These are phyloP conservation scores for Otis tarda DNA, from an alignment of 2,113 vertebrate genomes.

Conservation along the genomic window DNA sequence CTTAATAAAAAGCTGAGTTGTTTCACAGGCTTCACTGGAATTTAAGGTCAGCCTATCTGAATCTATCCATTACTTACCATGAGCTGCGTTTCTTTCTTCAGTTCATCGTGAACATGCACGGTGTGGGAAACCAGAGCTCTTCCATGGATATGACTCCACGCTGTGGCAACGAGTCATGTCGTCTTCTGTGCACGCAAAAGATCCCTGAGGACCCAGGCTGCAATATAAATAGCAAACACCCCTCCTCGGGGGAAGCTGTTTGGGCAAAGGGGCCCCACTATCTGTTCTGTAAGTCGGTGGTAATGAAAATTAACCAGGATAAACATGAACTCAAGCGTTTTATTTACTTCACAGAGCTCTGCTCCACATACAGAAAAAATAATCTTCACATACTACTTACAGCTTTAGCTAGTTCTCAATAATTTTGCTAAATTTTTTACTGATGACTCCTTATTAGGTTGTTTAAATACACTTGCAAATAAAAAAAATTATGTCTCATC, in stretches of 20 bases:
- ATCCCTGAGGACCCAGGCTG: neutral
- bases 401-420: neutral
- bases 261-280: neutral
- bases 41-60: neutral
- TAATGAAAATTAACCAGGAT: neutral
- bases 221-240: neutral
- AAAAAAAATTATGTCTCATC: neutral
- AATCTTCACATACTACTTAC: neutral
- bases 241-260: neutral
- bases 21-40: neutral
- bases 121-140: neutral
- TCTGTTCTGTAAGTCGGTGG: neutral
- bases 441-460: neutral
- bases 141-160: accelerated
- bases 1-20: neutral
- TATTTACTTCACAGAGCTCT: neutral
- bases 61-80: neutral
- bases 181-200: neutral
- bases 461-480: neutral
- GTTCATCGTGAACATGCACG: neutral
- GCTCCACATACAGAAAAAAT: neutral
- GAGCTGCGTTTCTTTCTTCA: neutral
- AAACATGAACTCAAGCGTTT: neutral
- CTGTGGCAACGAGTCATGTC: neutral
- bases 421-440: neutral